Evolutionary conservation across 2,113 vertebrate genomes (phyloP).

Genomic region (Triplophysa rosa): DNA sequence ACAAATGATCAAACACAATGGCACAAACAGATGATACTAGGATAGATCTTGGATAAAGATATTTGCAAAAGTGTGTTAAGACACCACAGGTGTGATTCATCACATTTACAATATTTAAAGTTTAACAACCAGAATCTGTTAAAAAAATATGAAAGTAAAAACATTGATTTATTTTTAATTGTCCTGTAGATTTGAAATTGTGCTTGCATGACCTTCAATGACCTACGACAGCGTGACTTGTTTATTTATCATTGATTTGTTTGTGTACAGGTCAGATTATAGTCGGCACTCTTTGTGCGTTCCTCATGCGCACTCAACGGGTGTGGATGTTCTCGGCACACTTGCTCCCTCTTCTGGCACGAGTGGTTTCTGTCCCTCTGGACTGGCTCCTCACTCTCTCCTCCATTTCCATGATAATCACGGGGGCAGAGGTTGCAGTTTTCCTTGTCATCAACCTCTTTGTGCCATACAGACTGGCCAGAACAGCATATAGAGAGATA

Average conservation of each 20-base stretch:
- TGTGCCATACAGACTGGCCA: conserved; percentile 72
- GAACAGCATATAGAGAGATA: conserved; percentile 69
- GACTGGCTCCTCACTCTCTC: conserved; percentile 61
- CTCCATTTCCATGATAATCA: conserved; percentile 70
- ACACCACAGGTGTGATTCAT: too few relatives aligned
- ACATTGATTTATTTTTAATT: too few relatives aligned
- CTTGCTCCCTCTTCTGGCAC: conserved; percentile 77
- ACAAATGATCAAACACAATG: neutral
- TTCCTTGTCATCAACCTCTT: conserved; percentile 74
- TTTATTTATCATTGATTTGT: neutral
- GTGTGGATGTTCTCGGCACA: conserved; percentile 80
- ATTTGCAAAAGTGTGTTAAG: too few relatives aligned
- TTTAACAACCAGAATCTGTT: too few relatives aligned
- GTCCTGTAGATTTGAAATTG: neutral
- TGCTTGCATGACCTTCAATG: too few relatives aligned
- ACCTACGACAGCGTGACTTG: neutral
- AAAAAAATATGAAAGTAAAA: too few relatives aligned
- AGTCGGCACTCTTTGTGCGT: conserved; percentile 77
- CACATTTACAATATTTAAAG: too few relatives aligned
- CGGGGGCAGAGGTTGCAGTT: conserved; percentile 59
- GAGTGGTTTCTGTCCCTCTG: conserved; percentile 67
- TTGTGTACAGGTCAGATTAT: conserved; percentile 77
- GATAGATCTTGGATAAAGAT: neutral
- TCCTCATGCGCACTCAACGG: conserved; percentile 78
- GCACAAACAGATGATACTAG: neutral